These are phyloP conservation scores for Tenthredo notha DNA, from an alignment of 2,888 invertebrate genomes.

Conservation along the genomic window DNA sequence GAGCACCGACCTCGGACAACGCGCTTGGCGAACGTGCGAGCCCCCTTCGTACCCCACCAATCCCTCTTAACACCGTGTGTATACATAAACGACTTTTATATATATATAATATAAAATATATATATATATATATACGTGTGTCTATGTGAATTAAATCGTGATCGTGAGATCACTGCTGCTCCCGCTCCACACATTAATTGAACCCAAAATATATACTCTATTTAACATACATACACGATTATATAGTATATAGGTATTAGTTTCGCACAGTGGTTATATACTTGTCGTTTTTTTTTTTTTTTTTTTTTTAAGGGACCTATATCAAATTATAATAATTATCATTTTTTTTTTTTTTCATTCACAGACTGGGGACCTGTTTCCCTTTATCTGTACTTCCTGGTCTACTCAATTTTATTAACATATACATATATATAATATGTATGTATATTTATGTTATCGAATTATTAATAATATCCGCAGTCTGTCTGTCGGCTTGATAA, in stretches of 20 bases:
- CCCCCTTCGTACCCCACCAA: slow-evolving; percentile 54
- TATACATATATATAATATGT: not conserved
- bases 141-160: not conserved
- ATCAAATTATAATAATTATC: not conserved
- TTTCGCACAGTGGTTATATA: not conserved
- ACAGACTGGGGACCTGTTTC: not conserved
- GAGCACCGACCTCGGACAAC: slow-evolving; percentile 76
- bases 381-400: slow-evolving; percentile 3
- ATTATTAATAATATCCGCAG: too few species aligned
- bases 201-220: not conserved
- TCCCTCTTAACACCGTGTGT: not conserved
- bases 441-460: not conserved
- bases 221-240: not conserved
- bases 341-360: not conserved
- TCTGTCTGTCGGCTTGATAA: not conserved
- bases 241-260: too few species aligned
- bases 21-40: slow-evolving; percentile 63
- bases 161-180: slow-evolving; percentile 1
- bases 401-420: not conserved
- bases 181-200: not conserved
- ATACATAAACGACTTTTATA: not conserved
- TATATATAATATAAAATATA: not conserved
- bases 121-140: not conserved
- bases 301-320: not conserved
- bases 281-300: not conserved